Evolutionary conservation across 2,888 invertebrate species (phyloP).

Genomic region (Sesia apiformis): DNA sequence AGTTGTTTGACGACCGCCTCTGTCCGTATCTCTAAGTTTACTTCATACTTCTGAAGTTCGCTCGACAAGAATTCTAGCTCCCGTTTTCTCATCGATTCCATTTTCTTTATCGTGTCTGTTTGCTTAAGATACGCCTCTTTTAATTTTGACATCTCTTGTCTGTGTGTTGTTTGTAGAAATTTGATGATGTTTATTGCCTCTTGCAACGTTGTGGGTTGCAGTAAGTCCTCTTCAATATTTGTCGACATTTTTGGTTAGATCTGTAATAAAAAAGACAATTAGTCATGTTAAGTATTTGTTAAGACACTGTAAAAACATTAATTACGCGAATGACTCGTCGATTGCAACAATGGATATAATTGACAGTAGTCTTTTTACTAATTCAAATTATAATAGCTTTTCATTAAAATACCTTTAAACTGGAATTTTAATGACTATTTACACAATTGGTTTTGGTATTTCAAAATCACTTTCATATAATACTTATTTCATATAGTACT

Average conservation of each 20-base stretch:
- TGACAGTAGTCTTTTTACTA: too few species aligned
- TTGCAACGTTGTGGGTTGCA: conserved; percentile 55
- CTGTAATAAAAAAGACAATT: conserved; percentile 31
- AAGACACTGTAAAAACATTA: too few species aligned
- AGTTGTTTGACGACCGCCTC: conserved; percentile 54
- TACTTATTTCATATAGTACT: too few species aligned
- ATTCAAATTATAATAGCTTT: too few species aligned
- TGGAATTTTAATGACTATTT: too few species aligned
- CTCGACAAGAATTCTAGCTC: conserved; percentile 61
- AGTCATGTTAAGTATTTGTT: too few species aligned
- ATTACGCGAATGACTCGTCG: too few species aligned
- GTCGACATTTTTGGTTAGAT: conserved; percentile 35
- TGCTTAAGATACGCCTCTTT: conserved; percentile 53
- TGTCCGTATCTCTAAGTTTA: conserved; percentile 52
- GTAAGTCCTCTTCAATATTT: conserved; percentile 33
- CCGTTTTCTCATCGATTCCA: conserved; percentile 56
- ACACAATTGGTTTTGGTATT: too few species aligned
- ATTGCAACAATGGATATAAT: too few species aligned
- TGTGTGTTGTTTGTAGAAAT: conserved; percentile 61
- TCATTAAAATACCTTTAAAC: too few species aligned
- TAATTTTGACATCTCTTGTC: conserved; percentile 53
- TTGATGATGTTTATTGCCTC: conserved; percentile 65
- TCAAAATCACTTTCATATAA: too few species aligned
- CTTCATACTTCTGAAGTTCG: conserved; percentile 63
- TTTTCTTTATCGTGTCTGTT: conserved; percentile 51